A percentile compares a stretch with the other conserved stretches of the same genome.
Evolutionary conservation across 1,140 invertebrate genomes (phyloP).

Genomic region (Megalonaias nervosa): DNA sequence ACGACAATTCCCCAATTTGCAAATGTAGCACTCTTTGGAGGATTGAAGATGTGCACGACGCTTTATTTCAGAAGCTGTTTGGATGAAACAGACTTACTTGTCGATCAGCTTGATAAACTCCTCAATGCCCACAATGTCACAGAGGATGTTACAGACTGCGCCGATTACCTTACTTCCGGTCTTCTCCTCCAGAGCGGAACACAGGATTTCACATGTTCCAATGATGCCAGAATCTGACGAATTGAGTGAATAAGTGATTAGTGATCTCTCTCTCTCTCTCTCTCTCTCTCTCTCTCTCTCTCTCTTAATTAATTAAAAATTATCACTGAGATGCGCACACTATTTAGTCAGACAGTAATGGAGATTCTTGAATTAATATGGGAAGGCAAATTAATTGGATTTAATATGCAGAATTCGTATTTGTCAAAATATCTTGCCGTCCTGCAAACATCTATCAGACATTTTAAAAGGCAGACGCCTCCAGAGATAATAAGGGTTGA

Average conservation of each 20-base stretch:
- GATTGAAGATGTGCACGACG: no score
- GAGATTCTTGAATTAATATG: neutral
- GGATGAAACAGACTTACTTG: slow-evolving; percentile 38
- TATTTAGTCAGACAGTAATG: neutral
- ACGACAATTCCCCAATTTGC: no score
- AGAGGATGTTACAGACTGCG: slow-evolving; percentile 57
- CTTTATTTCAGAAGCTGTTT: no score
- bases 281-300: neutral
- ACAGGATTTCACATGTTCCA: slow-evolving; percentile 51
- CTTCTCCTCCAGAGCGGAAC: slow-evolving; percentile 47
- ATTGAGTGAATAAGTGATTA: neutral
- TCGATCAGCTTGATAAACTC: slow-evolving; percentile 62
- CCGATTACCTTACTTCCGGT: slow-evolving; percentile 51
- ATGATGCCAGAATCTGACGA: slow-evolving; percentile 54
- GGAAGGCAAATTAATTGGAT: neutral
- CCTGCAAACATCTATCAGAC: no score
- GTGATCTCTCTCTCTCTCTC: neutral
- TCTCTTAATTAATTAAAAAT: neutral
- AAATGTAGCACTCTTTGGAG: no score
- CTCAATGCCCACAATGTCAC: slow-evolving; percentile 60
- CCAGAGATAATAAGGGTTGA: no score
- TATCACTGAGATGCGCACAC: neutral
- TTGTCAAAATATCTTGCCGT: no score
- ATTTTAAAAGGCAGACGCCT: no score
- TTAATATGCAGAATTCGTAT: no score